These are phyloP conservation scores for Eupithecia dodoneata DNA, from an alignment of 2,888 invertebrate genomes.

Conservation along the genomic window DNA sequence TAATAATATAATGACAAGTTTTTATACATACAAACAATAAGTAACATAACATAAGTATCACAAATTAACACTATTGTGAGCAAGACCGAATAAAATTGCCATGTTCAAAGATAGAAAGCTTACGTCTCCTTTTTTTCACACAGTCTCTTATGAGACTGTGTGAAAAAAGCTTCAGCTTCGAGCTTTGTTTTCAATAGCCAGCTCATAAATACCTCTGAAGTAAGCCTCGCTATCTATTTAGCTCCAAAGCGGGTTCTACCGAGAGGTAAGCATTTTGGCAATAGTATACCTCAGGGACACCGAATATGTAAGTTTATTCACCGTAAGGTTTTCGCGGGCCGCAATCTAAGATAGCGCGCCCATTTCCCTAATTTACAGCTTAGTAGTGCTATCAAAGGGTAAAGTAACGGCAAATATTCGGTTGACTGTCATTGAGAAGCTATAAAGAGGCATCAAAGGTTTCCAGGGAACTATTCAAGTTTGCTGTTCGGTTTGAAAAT, in stretches of 20 bases:
- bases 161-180: too few relatives aligned
- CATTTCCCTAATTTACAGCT: constrained; percentile 45
- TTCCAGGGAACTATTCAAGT: background rate
- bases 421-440: constrained; percentile 8
- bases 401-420: constrained; percentile 23
- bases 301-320: constrained; percentile 3
- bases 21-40: too few relatives aligned
- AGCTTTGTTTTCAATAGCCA: constrained; percentile 28
- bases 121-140: background rate
- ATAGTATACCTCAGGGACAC: constrained; percentile 4
- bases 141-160: background rate
- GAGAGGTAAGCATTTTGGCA: constrained; percentile 14
- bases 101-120: background rate
- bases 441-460: constrained; percentile 3
- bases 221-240: constrained; percentile 40
- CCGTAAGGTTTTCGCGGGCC: constrained; percentile 24
- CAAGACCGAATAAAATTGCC: background rate
- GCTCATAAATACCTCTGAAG: constrained; percentile 36
- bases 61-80: too few relatives aligned
- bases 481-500: background rate
- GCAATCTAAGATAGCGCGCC: constrained; percentile 44
- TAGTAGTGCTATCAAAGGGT: constrained; percentile 44
- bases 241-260: constrained; percentile 8
- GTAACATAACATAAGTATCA: too few relatives aligned
- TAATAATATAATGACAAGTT: too few relatives aligned